Conservation (phyloP, 2,888 invertebrate genomes). For the Trachelus tabidus region DNA sequence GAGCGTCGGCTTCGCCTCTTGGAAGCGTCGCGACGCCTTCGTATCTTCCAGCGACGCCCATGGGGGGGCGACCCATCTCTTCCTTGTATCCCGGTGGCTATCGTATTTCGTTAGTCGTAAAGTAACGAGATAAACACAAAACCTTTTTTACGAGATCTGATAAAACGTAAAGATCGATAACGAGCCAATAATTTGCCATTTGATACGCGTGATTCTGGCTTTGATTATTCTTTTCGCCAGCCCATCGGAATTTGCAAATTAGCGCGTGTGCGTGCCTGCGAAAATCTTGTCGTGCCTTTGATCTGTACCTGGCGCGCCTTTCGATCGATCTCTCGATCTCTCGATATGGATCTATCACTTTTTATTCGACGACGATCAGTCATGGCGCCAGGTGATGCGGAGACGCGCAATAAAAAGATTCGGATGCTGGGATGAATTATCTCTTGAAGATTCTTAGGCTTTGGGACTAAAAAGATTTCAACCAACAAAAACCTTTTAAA, state of each 20-base stretch:
- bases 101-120: conserved; percentile 20
- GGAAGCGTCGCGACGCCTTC: conserved; percentile 21
- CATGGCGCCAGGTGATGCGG: background rate
- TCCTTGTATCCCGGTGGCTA: conserved; percentile 13
- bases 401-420: background rate
- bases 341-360: background rate
- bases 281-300: background rate
- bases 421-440: background rate
- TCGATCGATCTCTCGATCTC: background rate
- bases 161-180: conserved; percentile 17
- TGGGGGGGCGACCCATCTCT: background rate
- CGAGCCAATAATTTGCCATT: conserved; percentile 19
- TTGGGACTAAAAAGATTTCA: background rate
- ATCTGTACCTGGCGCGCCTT: background rate
- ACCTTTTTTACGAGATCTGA: conserved; percentile 8
- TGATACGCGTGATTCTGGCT: conserved; percentile 1
- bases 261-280: background rate
- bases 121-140: conserved; percentile 10
- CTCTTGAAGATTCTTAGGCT: background rate
- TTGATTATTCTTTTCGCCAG: background rate
- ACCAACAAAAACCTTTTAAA: background rate
- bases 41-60: conserved; percentile 1
- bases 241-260: background rate
- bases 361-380: background rate
- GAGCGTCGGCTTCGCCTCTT: background rate